phyloP scores from a whole-genome alignment of 2,888 invertebrate genomes.

The Cerastis leucographa region DNA sequence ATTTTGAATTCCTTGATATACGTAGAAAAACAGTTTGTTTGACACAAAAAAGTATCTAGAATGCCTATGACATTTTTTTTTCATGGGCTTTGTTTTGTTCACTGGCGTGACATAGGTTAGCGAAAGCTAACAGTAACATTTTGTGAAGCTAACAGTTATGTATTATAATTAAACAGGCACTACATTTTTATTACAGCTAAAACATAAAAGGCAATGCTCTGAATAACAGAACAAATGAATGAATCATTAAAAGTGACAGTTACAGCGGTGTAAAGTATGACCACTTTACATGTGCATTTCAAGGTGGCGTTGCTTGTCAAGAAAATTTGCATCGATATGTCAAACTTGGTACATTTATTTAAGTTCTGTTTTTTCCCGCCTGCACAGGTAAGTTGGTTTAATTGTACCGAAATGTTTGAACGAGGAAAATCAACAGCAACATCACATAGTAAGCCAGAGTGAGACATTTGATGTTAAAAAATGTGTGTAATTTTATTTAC shows the following conservation, averaged over 20 bases:
- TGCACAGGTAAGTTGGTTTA: too few relatives aligned
- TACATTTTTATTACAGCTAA: slow-evolving; percentile 12
- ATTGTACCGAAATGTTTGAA: slow-evolving; percentile 20
- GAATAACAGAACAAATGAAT: slow-evolving; percentile 32
- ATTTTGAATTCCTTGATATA: not conserved
- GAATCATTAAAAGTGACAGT: slow-evolving; percentile 41
- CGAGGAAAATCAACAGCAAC: slow-evolving; percentile 39
- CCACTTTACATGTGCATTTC: too few relatives aligned
- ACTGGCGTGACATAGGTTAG: not conserved
- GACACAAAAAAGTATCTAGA: not conserved
- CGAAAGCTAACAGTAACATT: not conserved
- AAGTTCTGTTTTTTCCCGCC: too few relatives aligned
- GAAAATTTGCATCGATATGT: too few relatives aligned
- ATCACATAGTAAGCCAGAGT: slow-evolving; percentile 6
- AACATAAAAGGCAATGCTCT: slow-evolving; percentile 33
- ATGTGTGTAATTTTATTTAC: slow-evolving; percentile 28
- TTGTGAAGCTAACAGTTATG: slow-evolving; percentile 17
- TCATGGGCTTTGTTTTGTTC: not conserved
- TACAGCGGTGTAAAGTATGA: not conserved
- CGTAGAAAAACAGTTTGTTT: not conserved
- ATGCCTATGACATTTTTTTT: not conserved
- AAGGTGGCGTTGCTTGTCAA: too few relatives aligned
- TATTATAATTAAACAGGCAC: not conserved
- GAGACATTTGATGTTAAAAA: slow-evolving; percentile 35
- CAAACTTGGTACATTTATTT: too few relatives aligned